Evolutionary conservation across 2,888 invertebrate genomes (phyloP).

Genomic region (Hypsopygia costalis): DNA sequence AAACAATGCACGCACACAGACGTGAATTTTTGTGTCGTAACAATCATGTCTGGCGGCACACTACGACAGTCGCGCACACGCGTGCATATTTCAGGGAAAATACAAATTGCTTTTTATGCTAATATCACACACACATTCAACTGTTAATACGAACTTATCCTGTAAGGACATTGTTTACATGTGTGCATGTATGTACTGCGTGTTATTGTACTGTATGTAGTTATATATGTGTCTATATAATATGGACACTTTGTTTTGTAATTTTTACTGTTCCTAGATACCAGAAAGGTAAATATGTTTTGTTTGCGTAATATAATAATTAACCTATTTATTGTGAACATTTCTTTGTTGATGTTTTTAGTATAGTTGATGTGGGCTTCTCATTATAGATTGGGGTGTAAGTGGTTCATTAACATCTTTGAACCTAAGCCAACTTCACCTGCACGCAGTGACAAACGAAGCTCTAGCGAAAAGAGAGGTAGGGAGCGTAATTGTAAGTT

Average conservation of each 20-base stretch:
- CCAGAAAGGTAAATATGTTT: slow-evolving; percentile 1
- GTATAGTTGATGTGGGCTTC: too few species aligned
- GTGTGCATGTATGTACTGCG: slow-evolving; percentile 5
- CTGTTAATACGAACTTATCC: slow-evolving; percentile 13
- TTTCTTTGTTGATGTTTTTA: not conserved
- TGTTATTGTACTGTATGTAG: not conserved
- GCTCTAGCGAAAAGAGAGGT: too few species aligned
- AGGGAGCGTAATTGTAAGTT: too few species aligned
- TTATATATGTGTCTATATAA: slow-evolving; percentile 22
- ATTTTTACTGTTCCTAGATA: slow-evolving; percentile 27
- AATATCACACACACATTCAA: slow-evolving; percentile 13
- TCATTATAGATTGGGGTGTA: too few species aligned
- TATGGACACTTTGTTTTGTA: slow-evolving; percentile 34
- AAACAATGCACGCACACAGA: slow-evolving; percentile 19
- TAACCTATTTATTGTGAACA: slow-evolving; percentile 14
- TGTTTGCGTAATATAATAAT: slow-evolving; percentile 1
- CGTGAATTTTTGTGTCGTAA: slow-evolving; percentile 1
- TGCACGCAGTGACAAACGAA: too few species aligned
- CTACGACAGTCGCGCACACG: slow-evolving; percentile 19
- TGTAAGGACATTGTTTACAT: slow-evolving; percentile 16
- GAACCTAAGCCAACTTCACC: too few species aligned
- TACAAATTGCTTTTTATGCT: slow-evolving; percentile 11
- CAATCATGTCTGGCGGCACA: slow-evolving; percentile 5
- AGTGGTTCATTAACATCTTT: too few species aligned
- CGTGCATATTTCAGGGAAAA: slow-evolving; percentile 21